Evolutionary conservation across 2,797 vertebrate genomes (phyloP).

Genomic region (Danio aesculapii): DNA sequence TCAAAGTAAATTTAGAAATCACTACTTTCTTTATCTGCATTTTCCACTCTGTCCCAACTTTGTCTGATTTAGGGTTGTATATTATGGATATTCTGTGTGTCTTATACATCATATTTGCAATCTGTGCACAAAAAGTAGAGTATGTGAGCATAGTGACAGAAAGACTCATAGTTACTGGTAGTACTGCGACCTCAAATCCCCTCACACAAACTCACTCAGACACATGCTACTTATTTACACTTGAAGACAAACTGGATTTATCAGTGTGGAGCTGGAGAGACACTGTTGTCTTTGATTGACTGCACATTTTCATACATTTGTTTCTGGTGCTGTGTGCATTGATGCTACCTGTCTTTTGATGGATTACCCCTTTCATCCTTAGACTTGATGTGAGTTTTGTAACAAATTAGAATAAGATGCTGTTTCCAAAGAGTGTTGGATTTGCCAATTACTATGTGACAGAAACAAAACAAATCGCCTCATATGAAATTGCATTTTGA

Average conservation of each 20-base stretch:
- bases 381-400: slow-evolving; percentile 30
- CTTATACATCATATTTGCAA: no score
- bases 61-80: no score
- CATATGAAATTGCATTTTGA: slow-evolving; percentile 26
- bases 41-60: no score
- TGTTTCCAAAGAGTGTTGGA: slow-evolving; percentile 11
- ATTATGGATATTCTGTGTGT: no score
- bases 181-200: background rate
- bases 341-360: slow-evolving; percentile 34
- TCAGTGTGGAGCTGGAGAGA: background rate
- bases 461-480: slow-evolving; percentile 37
- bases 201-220: background rate
- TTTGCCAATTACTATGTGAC: slow-evolving; percentile 33
- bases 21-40: no score
- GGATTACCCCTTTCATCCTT: slow-evolving; percentile 39
- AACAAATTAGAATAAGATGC: slow-evolving; percentile 26
- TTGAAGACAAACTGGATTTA: slow-evolving; percentile 2
- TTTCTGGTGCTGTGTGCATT: slow-evolving; percentile 5
- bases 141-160: background rate
- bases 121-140: no score
- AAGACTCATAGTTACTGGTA: background rate
- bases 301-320: slow-evolving; percentile 9
- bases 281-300: slow-evolving; percentile 23
- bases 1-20: no score
- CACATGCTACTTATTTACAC: background rate